These are phyloP conservation scores for Tenualosa thibaudeaui DNA, from an alignment of 2,797 vertebrate genomes.

Conservation along the genomic window DNA sequence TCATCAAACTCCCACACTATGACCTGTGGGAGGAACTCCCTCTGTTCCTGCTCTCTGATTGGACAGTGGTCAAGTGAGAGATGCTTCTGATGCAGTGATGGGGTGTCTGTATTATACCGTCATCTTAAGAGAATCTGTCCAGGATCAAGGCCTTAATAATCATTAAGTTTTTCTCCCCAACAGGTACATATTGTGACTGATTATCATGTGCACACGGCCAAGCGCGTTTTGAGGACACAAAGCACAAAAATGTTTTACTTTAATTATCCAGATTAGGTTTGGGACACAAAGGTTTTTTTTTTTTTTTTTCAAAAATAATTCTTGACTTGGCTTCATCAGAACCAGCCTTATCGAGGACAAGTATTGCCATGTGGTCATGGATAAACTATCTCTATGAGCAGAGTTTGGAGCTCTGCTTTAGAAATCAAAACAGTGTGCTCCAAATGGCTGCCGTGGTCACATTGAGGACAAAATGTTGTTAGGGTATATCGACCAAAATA, in stretches of 20 bases:
- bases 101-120: not conserved
- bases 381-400: not conserved
- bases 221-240: not conserved
- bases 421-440: not conserved
- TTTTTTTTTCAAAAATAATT: not conserved
- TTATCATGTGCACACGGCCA: not conserved
- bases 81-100: constrained; percentile 20
- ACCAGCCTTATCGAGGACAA: not conserved
- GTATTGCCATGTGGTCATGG: not conserved
- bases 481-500: not conserved
- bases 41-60: constrained; percentile 24
- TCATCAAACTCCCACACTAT: not conserved
- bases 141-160: not conserved
- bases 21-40: constrained; percentile 30
- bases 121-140: not conserved
- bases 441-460: not conserved
- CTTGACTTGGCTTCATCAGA: not conserved
- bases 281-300: not conserved
- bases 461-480: constrained; percentile 3
- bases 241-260: not conserved
- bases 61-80: not conserved
- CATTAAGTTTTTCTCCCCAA: not conserved
- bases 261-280: not conserved
- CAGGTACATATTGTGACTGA: constrained; percentile 2
- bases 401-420: not conserved